Percentiles rank a stretch among this genome's conserved stretches.
Conservation (phyloP, 2,888 invertebrate species). For the Chrysolina haemoptera region DNA sequence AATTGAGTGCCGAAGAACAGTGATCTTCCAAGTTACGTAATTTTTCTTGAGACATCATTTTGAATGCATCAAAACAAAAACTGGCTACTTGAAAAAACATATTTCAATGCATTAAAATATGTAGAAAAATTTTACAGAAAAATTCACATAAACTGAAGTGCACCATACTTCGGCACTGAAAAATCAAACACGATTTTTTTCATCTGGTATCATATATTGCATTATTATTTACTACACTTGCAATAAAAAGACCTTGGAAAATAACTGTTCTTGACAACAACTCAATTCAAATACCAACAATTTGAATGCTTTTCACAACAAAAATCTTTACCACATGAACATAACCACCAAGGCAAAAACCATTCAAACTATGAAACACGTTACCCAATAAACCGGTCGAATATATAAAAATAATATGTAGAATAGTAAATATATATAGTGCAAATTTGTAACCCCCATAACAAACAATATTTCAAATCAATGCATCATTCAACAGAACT, state of each 20-base stretch:
- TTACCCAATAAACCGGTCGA: conserved; percentile 22
- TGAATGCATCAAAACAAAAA: conserved; percentile 62
- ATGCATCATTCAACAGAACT: not conserved
- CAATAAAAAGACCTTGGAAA: conserved; percentile 67
- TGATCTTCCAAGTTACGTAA: conserved; percentile 78
- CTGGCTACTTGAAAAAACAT: conserved; percentile 35
- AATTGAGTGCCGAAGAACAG: conserved; percentile 85
- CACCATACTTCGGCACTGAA: conserved; percentile 70
- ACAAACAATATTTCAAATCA: not conserved
- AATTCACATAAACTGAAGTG: conserved; percentile 70
- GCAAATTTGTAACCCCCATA: not conserved
- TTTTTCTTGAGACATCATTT: conserved; percentile 64
- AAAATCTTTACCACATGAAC: conserved; percentile 22
- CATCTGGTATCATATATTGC: conserved; percentile 65
- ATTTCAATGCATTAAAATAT: conserved; percentile 64
- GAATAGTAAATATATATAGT: not conserved
- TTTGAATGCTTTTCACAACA: conserved; percentile 28
- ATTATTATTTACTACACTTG: conserved; percentile 60
- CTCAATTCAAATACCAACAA: conserved; percentile 43
- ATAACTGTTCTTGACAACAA: conserved; percentile 70
- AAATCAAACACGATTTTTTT: conserved; percentile 61
- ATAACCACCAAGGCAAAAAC: conserved; percentile 38
- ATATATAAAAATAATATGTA: not conserved
- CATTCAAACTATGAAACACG: conserved; percentile 42
- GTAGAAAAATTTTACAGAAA: conserved; percentile 62